Evolutionary conservation across 1,140 invertebrate species (phyloP).

Genomic region (Luehdorfia chinensis): DNA sequence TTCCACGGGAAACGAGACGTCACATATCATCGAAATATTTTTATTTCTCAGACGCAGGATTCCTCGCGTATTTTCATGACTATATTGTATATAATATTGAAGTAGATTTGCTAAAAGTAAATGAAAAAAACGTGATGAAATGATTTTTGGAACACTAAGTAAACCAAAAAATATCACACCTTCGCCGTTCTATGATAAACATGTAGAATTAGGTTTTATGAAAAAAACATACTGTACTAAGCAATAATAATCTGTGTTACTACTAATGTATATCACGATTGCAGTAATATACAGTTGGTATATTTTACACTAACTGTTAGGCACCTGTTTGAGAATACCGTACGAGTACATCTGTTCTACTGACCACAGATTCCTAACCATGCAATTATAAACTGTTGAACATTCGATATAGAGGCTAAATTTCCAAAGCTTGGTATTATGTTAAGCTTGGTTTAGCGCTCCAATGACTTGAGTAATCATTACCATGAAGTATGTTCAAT

Average conservation of each 20-base stretch:
- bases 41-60: too few species aligned
- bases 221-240: too few species aligned
- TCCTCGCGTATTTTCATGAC: too few species aligned
- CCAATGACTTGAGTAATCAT: constrained; percentile 36
- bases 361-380: constrained; percentile 26
- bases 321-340: constrained; percentile 36
- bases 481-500: constrained; percentile 32
- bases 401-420: constrained; percentile 9
- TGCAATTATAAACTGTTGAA: constrained; percentile 12
- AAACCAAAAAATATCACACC: too few species aligned
- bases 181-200: too few species aligned
- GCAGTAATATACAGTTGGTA: not conserved
- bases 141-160: too few species aligned
- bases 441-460: constrained; percentile 21
- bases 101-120: too few species aligned
- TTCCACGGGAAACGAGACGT: too few species aligned
- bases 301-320: constrained; percentile 22
- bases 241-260: not conserved
- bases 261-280: not conserved
- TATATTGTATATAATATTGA: too few species aligned
- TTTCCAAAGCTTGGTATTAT: constrained; percentile 11
- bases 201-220: too few species aligned
- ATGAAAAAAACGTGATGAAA: too few species aligned
- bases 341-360: constrained; percentile 38
- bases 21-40: too few species aligned